phyloP scores from a whole-genome alignment of 2,113 vertebrate genomes.

The Ptyas mucosa region DNA sequence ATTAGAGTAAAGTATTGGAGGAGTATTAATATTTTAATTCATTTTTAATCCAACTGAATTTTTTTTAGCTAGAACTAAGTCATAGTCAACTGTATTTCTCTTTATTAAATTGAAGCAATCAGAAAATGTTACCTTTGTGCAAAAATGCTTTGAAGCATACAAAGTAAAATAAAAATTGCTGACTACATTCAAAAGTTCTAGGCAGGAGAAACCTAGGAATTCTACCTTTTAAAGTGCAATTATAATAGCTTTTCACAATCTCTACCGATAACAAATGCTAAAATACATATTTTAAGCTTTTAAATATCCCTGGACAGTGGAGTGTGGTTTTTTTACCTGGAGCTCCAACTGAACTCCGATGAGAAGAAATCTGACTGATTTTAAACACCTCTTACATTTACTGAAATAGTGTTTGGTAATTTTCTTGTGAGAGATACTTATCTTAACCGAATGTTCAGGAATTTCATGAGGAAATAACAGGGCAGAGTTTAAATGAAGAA shows the following conservation, averaged over 20 bases:
- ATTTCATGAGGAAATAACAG: not conserved
- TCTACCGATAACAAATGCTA: not conserved
- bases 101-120: not conserved
- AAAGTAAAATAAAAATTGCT: not conserved
- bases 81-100: not conserved
- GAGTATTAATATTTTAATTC: not conserved
- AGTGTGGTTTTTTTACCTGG: not conserved
- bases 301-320: not conserved
- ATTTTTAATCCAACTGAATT: not conserved
- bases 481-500: constrained; percentile 18
- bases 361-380: not conserved
- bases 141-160: not conserved
- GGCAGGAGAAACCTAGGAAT: not conserved
- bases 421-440: not conserved
- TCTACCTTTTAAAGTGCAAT: not conserved
- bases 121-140: not conserved
- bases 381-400: fast-evolving
- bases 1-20: not conserved
- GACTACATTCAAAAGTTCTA: not conserved
- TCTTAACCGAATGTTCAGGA: fast-evolving
- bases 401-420: not conserved
- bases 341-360: not conserved
- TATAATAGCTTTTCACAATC: not conserved
- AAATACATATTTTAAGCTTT: not conserved
- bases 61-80: not conserved